Percentiles rank a stretch among this genome's conserved stretches.
Evolutionary conservation across 2,888 invertebrate species (phyloP).

Genomic region (Heliconius ethilla): DNA sequence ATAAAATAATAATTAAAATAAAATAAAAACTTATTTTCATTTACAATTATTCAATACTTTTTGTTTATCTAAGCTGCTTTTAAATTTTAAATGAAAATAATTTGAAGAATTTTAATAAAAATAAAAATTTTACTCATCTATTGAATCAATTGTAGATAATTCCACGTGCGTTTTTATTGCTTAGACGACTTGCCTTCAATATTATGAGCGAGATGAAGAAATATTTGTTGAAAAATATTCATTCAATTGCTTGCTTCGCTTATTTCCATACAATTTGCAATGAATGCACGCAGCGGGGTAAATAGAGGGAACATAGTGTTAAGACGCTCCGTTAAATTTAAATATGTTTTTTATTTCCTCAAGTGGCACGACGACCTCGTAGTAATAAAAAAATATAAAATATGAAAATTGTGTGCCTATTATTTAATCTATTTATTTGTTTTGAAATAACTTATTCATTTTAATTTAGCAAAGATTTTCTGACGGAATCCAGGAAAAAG

Average conservation of each 20-base stretch:
- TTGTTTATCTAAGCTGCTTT: too few species aligned
- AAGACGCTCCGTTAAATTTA: not conserved
- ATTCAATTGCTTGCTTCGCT: not conserved
- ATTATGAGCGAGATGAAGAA: not conserved
- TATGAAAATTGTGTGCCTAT: too few species aligned
- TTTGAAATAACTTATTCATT: too few species aligned
- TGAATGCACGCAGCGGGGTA: too few species aligned
- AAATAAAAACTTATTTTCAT: not conserved
- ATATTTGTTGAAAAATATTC: conserved; percentile 16
- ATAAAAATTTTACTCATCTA: not conserved
- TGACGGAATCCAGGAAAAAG: too few species aligned
- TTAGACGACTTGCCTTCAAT: not conserved
- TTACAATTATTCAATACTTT: not conserved
- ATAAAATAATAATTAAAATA: not conserved
- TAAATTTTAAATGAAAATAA: too few species aligned
- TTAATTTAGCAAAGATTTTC: too few species aligned
- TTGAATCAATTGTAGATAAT: not conserved
- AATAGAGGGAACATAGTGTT: too few species aligned
- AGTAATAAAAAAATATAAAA: too few species aligned
- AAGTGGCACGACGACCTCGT: too few species aligned
- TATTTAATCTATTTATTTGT: too few species aligned
- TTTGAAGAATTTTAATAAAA: not conserved
- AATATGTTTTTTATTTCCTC: too few species aligned
- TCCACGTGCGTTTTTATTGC: not conserved
- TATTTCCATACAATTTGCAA: not conserved